Evolutionary conservation across 1,140 invertebrate genomes (phyloP).

Genomic region (Drosophila santomea): DNA sequence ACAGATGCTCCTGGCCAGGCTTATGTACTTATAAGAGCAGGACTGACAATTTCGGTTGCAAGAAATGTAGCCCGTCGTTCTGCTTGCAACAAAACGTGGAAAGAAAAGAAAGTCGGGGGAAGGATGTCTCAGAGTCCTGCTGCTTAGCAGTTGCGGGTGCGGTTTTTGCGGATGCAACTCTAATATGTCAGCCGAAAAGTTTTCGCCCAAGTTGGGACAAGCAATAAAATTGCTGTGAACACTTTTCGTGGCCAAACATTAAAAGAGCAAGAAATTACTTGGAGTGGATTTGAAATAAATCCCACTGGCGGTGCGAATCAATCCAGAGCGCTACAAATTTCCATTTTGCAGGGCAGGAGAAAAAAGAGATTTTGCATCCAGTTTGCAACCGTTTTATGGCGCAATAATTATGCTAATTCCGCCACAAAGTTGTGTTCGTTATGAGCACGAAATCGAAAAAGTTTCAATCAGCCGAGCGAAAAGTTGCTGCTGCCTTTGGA

Average conservation of each 20-base stretch:
- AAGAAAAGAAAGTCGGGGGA: neutral
- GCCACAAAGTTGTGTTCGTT: slow-evolving; percentile 63
- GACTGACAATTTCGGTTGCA: slow-evolving; percentile 72
- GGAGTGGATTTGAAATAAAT: slow-evolving; percentile 5
- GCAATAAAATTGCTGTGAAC: slow-evolving; percentile 66
- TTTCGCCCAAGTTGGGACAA: slow-evolving; percentile 37
- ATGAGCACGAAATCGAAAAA: slow-evolving; percentile 81
- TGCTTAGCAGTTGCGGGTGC: slow-evolving; percentile 67
- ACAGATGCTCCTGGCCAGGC: slow-evolving; percentile 66
- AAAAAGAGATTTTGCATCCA: slow-evolving; percentile 33
- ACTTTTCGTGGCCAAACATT: slow-evolving; percentile 41
- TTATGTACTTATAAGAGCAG: slow-evolving; percentile 68
- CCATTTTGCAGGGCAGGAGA: slow-evolving; percentile 7
- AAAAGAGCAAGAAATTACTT: slow-evolving; percentile 28
- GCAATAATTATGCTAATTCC: slow-evolving; percentile 81
- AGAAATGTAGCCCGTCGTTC: slow-evolving; percentile 33
- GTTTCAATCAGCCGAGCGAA: slow-evolving; percentile 68
- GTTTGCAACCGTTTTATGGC: slow-evolving; percentile 67
- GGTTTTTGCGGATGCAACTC: slow-evolving; percentile 67
- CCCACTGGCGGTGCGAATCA: slow-evolving; percentile 19
- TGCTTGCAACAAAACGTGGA: slow-evolving; percentile 47
- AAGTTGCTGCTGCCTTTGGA: slow-evolving; percentile 61
- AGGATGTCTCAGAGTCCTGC: slow-evolving; percentile 28
- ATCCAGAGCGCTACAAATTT: slow-evolving; percentile 30
- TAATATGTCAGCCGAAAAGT: slow-evolving; percentile 77